Percentiles rank a stretch among this genome's conserved stretches.
These are phyloP conservation scores for Pachyuromys duprasi DNA, from an alignment of 2,797 vertebrate species.

Conservation along the genomic window DNA sequence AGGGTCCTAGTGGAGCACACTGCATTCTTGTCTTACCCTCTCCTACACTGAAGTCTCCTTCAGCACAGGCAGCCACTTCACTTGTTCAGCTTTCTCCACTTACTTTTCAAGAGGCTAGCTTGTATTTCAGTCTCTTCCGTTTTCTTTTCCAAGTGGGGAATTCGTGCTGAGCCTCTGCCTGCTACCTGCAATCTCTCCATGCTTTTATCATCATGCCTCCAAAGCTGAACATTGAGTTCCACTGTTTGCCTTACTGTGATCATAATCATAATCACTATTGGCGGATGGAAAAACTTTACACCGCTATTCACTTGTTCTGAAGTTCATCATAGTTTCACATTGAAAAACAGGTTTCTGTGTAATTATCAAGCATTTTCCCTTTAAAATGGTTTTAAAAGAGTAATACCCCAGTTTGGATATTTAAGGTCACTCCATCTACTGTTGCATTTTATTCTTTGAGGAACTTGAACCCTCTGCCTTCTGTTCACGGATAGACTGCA, in stretches of 20 bases:
- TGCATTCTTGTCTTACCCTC: neutral
- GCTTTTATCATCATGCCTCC: neutral
- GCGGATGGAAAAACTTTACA: neutral
- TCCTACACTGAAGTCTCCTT: neutral
- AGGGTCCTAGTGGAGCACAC: neutral
- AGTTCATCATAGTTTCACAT: conserved; percentile 7
- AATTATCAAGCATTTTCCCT: neutral
- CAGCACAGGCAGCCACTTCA: neutral
- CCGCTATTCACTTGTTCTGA: neutral
- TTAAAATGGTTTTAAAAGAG: neutral
- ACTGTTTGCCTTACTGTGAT: neutral
- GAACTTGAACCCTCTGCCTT: neutral
- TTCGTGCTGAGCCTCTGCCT: neutral
- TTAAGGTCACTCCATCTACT: neutral
- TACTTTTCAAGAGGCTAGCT: neutral
- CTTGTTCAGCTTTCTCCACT: neutral
- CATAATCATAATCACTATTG: neutral
- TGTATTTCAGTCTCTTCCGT: neutral
- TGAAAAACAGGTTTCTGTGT: neutral
- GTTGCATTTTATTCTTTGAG: neutral
- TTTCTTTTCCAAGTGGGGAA: neutral
- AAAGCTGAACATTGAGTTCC: conserved; percentile 10
- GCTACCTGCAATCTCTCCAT: neutral
- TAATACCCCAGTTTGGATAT: neutral
- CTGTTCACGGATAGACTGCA: accelerated